phyloP scores from a whole-genome alignment of 2,797 vertebrate genomes.

The Pipistrellus pygmaeus region DNA sequence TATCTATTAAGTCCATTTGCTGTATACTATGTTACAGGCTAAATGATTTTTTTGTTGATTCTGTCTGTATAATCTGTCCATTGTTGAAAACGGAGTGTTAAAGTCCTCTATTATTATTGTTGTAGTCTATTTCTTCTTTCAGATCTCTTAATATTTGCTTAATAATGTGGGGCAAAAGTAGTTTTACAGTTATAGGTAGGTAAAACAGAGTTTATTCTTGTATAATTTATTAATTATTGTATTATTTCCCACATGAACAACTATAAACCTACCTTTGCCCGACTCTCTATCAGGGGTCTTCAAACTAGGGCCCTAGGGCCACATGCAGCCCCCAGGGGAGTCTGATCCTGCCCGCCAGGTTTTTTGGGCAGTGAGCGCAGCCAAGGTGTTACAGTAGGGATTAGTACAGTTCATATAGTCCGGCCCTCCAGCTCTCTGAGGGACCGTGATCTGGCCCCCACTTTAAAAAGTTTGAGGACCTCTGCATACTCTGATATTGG shows the following conservation, averaged over 20 bases:
- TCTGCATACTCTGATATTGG: not conserved
- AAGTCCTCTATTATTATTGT: not conserved
- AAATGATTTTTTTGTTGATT: not conserved
- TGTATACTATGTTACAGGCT: not conserved
- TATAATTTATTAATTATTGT: not conserved
- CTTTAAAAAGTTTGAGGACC: too few relatives aligned
- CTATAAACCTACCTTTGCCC: not conserved
- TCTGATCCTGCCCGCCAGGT: too few relatives aligned
- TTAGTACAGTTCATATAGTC: too few relatives aligned
- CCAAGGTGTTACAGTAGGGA: too few relatives aligned
- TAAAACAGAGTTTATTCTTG: not conserved
- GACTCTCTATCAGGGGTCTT: not conserved
- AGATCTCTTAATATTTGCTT: not conserved
- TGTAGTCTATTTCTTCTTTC: not conserved
- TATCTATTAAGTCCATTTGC: not conserved
- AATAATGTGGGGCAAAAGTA: not conserved
- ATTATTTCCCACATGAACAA: not conserved
- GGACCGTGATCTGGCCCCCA: too few relatives aligned
- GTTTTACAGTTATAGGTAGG: not conserved
- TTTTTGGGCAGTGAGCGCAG: too few relatives aligned
- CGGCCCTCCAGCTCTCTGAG: too few relatives aligned
- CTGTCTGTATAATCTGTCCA: not conserved
- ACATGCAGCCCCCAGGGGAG: too few relatives aligned
- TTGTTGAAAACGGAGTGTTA: not conserved
- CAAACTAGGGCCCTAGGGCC: too few relatives aligned